Evolutionary conservation across 1,140 invertebrate genomes (phyloP).

Genomic region (Oryctes rhinoceros): DNA sequence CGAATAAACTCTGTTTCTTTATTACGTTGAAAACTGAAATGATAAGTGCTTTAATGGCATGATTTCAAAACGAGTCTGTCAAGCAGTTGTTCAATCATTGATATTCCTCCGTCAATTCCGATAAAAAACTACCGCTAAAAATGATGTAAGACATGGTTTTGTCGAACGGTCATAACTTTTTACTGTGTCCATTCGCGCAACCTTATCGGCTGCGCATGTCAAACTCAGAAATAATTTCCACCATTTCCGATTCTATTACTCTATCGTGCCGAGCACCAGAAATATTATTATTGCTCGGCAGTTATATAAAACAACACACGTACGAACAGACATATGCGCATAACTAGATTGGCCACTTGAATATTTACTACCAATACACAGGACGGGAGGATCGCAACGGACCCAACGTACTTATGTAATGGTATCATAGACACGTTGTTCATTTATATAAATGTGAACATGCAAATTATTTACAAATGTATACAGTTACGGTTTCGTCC

Average conservation of each 20-base stretch:
- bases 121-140: not conserved
- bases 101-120: not conserved
- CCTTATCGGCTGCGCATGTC: slow-evolving; percentile 28
- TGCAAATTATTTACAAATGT: slow-evolving; percentile 35
- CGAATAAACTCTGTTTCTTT: too few relatives aligned
- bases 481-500: slow-evolving; percentile 29
- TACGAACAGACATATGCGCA: slow-evolving; percentile 18
- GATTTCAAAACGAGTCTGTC: not conserved
- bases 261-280: slow-evolving; percentile 33
- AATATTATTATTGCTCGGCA: slow-evolving; percentile 36
- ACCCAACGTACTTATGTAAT: slow-evolving; percentile 4
- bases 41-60: not conserved
- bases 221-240: slow-evolving; percentile 36
- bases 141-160: not conserved
- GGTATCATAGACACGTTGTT: slow-evolving; percentile 34
- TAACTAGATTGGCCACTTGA: slow-evolving; percentile 34
- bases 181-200: slow-evolving; percentile 2
- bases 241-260: slow-evolving; percentile 37
- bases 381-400: not conserved
- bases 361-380: slow-evolving; percentile 28
- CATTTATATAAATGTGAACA: slow-evolving; percentile 35
- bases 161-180: slow-evolving; percentile 2
- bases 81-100: slow-evolving; percentile 3
- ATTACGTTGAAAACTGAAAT: not conserved
- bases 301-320: slow-evolving; percentile 36